phyloP scores from a whole-genome alignment of 2,888 invertebrate species.

The Apotomis betuletana region DNA sequence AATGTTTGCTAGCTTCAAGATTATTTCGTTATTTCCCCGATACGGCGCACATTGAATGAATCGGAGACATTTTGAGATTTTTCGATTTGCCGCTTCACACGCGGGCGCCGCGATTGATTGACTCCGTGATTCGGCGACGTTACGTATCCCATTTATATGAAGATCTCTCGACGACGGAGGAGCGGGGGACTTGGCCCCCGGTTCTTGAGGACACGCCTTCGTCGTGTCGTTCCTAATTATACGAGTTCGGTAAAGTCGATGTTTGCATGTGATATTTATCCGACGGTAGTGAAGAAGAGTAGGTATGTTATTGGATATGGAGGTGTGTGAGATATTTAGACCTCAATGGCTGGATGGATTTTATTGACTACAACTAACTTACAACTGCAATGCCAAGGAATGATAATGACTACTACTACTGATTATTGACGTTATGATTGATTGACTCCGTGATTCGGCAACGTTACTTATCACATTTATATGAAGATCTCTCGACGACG shows the following conservation, averaged over 20 bases:
- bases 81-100: conserved; percentile 76
- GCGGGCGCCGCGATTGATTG: conserved; percentile 70
- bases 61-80: conserved; percentile 69
- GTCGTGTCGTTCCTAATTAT: conserved; percentile 24
- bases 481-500: conserved; percentile 67
- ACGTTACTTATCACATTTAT: conserved; percentile 72
- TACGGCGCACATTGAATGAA: conserved; percentile 42
- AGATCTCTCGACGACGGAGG: conserved; percentile 60
- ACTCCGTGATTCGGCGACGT: conserved; percentile 65
- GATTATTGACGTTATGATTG: conserved; percentile 50
- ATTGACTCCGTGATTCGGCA: conserved; percentile 68
- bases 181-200: conserved; percentile 8
- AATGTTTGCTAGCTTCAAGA: not conserved
- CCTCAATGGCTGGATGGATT: too few relatives aligned
- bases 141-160: conserved; percentile 74
- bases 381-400: too few relatives aligned
- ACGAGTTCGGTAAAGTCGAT: not conserved
- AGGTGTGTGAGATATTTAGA: too few relatives aligned
- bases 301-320: too few relatives aligned
- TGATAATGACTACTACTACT: too few relatives aligned
- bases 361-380: too few relatives aligned
- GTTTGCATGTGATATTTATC: not conserved
- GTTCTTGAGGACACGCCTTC: conserved; percentile 32
- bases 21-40: conserved; percentile 25
- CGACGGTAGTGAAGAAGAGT: too few relatives aligned